Conservation (phyloP, 2,797 vertebrate genomes). For the Bovichtus diacanthus region DNA sequence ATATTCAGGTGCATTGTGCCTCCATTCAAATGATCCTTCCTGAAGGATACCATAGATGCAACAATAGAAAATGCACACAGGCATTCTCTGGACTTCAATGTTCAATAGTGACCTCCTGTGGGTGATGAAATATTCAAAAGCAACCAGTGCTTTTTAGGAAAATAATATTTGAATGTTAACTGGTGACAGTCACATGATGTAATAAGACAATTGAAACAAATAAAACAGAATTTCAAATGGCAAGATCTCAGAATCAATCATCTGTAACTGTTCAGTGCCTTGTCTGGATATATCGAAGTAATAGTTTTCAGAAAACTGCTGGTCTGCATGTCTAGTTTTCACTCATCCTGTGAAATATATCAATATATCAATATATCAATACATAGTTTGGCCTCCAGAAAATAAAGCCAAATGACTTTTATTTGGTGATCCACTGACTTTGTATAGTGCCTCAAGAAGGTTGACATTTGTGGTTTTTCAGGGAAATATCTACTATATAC, state of each 20-base stretch:
- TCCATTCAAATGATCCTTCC: slow-evolving; percentile 41
- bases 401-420: background rate
- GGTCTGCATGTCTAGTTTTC: background rate
- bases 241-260: background rate
- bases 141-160: background rate
- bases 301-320: no score
- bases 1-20: slow-evolving; percentile 34
- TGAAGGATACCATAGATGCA: slow-evolving; percentile 37
- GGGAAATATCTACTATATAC: no score
- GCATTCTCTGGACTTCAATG: background rate
- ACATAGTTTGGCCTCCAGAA: background rate
- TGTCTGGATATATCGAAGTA: background rate
- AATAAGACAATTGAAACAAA: background rate
- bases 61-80: slow-evolving; percentile 33
- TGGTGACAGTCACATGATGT: background rate
- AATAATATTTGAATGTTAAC: background rate
- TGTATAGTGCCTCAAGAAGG: background rate
- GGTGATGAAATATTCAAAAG: background rate
- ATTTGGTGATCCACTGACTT: background rate
- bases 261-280: background rate
- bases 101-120: slow-evolving; percentile 64
- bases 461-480: background rate
- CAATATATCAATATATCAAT: no score
- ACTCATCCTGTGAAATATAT: background rate
- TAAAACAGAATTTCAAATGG: background rate